Conservation (phyloP, 2,797 vertebrate species). For the Enteromius trimaculatus region DNA sequence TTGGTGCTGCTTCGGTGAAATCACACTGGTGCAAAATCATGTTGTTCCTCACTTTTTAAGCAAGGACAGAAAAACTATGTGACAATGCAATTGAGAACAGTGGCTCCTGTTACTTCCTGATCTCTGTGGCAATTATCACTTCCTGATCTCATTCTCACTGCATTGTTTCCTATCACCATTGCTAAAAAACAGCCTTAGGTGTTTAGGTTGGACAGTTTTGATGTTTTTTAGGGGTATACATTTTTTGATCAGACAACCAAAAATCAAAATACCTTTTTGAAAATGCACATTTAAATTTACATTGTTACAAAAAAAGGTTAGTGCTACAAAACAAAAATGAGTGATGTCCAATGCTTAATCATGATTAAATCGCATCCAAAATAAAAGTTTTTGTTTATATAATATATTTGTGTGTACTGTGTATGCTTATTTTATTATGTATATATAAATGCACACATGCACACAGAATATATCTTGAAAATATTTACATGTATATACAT, state of each 20-base stretch:
- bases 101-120: not conserved
- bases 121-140: not conserved
- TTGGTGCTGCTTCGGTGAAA: not conserved
- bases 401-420: too few relatives aligned
- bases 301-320: not conserved
- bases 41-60: not conserved
- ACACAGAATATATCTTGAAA: too few relatives aligned
- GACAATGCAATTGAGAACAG: not conserved
- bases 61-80: not conserved
- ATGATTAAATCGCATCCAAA: too few relatives aligned
- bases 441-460: too few relatives aligned
- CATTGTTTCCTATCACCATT: not conserved
- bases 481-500: too few relatives aligned
- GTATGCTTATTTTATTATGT: too few relatives aligned
- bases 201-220: not conserved
- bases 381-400: too few relatives aligned
- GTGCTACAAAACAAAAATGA: too few relatives aligned
- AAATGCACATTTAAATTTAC: not conserved
- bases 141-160: not conserved
- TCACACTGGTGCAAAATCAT: not conserved
- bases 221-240: not conserved
- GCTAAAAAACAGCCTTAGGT: not conserved
- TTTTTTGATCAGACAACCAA: not conserved
- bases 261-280: not conserved
- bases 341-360: too few relatives aligned